Base-by-base conservation (phyloP, 2,888 invertebrate species). In the Oasisia sp. region DNA sequence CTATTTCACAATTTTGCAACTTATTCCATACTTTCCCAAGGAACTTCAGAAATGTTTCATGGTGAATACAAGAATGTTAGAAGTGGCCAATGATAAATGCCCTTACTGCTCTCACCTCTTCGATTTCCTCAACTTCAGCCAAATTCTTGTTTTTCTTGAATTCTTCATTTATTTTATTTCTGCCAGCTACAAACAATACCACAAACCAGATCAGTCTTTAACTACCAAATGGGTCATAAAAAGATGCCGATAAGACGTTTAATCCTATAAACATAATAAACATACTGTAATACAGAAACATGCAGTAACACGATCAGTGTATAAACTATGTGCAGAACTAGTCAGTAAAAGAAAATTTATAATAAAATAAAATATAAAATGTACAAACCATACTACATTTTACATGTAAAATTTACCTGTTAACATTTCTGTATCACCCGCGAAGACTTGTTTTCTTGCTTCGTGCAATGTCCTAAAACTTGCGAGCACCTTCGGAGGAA, bases 151-250 rank as follows among this genome's bases (percentile, higher is more conserved):
- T 93, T 32, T 94, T 94, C 91, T 93, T 94, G 93, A 94, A 95
- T 93, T 94, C 95, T 44, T 93, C 93, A 93, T 95, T 95, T 32
- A 95, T 94, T 92, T 95, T 94, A 4, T 91, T 91, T 91, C 94
- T 91, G 8, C 93, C 93, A 93, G 93, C 95, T 95, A 93, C 27
- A 94, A 94, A 19, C 32, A 90, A 92, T n/a, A 74, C 27, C n/a
- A 44, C 32, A 32, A 91, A 50, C 27, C 90, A 27, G 32, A 44
- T 32, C 89, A 11, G 58, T 74, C 44, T 58, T 27, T 27, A 19
- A 19, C 74, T 74, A 7, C 27, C 74, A 14, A 19, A 74, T 50
- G 9, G 9, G 74, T 74, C 74, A 74, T 27, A 19, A 19, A 74
- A 50, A 12, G 50, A 50, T 14, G 19, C 2, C 27, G 74, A 74